Conservation (phyloP, 2,888 invertebrate genomes). For the Metopia argyrocephala region DNA sequence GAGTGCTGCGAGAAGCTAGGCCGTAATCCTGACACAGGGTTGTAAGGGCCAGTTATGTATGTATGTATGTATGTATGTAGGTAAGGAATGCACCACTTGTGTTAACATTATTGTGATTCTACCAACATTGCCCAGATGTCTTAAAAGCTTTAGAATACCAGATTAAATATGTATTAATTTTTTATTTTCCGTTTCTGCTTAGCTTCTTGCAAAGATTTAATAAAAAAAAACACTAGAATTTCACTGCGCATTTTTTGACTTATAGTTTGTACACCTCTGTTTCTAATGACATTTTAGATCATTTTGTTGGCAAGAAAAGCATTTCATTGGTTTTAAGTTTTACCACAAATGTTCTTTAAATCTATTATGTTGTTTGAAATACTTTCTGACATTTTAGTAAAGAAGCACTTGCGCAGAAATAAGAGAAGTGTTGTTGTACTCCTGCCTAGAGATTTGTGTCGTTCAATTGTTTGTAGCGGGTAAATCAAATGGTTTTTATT, state of each 20-base stretch:
- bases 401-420: not conserved
- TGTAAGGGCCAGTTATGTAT: too few relatives aligned
- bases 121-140: too few relatives aligned
- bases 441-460: not conserved
- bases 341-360: conserved; percentile 52
- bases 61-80: too few relatives aligned
- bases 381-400: conserved; percentile 5
- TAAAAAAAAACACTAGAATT: too few relatives aligned
- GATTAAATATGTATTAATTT: too few relatives aligned
- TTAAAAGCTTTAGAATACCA: too few relatives aligned
- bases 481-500: not conserved
- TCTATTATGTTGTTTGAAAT: conserved; percentile 40
- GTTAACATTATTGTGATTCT: too few relatives aligned
- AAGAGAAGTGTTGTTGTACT: not conserved
- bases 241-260: not conserved
- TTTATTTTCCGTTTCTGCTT: too few relatives aligned
- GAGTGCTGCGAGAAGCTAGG: too few relatives aligned
- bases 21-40: too few relatives aligned
- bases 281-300: conserved; percentile 29
- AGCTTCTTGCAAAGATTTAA: too few relatives aligned
- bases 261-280: conserved; percentile 9
- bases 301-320: conserved; percentile 14
- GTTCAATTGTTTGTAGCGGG: not conserved
- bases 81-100: too few relatives aligned
- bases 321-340: conserved; percentile 51